phyloP scores from a whole-genome alignment of 2,888 invertebrate genomes.

The Actias luna region DNA sequence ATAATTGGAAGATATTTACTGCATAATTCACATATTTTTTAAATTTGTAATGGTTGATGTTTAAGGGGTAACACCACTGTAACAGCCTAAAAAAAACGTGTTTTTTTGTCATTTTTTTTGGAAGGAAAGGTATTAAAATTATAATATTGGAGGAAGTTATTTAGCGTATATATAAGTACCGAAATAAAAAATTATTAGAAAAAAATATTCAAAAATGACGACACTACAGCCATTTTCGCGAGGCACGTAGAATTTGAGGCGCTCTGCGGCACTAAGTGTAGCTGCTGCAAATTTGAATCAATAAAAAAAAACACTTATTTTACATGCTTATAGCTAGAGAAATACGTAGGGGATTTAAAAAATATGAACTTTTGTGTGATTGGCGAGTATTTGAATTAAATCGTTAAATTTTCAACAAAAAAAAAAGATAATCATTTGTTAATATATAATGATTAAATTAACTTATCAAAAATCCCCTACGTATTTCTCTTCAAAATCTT shows the following conservation, averaged over 20 bases:
- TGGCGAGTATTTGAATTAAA: slow-evolving; percentile 19
- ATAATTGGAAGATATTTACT: too few species aligned
- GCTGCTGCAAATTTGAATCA: slow-evolving; percentile 8
- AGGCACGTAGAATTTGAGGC: slow-evolving; percentile 9
- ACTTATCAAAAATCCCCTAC: background rate
- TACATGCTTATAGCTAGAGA: slow-evolving; percentile 18
- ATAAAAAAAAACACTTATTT: background rate
- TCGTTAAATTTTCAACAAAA: slow-evolving; percentile 10
- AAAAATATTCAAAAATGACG: slow-evolving; percentile 13
- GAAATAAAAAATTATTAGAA: slow-evolving; percentile 9
- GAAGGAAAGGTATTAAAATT: slow-evolving; percentile 4
- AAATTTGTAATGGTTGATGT: too few species aligned
- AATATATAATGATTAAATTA: background rate
- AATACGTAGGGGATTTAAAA: slow-evolving; percentile 18
- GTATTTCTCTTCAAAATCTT: background rate
- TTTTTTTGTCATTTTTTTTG: slow-evolving; percentile 4
- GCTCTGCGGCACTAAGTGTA: slow-evolving; percentile 13
- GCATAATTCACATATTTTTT: too few species aligned
- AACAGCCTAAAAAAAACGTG: background rate
- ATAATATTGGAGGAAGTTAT: slow-evolving; percentile 7
- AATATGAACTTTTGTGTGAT: slow-evolving; percentile 19
- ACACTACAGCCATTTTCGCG: slow-evolving; percentile 10
- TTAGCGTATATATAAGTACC: slow-evolving; percentile 10
- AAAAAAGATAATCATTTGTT: slow-evolving; percentile 9
- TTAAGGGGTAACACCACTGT: slow-evolving; percentile 2